These are phyloP conservation scores for Sabellastarte sp. DNA, from an alignment of 2,888 invertebrate genomes.

Conservation along the genomic window DNA sequence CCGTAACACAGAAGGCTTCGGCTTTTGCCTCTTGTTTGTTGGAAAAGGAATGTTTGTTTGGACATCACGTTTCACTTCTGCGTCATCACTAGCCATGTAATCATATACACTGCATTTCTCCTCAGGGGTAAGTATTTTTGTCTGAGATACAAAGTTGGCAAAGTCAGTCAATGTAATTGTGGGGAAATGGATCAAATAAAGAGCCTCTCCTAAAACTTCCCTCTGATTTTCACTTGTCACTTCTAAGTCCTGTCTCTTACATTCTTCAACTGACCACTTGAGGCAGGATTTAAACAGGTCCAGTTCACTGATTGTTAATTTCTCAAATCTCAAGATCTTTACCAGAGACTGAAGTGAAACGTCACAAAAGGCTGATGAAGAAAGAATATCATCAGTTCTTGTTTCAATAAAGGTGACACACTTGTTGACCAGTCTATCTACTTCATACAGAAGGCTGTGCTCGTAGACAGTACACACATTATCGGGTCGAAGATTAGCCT, in stretches of 20 bases:
- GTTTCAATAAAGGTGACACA: slow-evolving; percentile 69
- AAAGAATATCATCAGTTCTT: slow-evolving; percentile 64
- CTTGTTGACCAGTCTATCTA: slow-evolving; percentile 66
- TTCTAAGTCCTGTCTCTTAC: slow-evolving; percentile 34
- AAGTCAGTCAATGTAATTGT: slow-evolving; percentile 30
- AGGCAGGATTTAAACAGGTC: slow-evolving; percentile 34
- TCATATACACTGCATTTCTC: slow-evolving; percentile 25
- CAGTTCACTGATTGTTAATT: slow-evolving; percentile 65
- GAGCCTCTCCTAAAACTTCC: slow-evolving; percentile 32
- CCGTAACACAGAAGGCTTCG: slow-evolving; percentile 13
- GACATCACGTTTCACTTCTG: slow-evolving; percentile 1
- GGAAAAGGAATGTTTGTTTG: slow-evolving; percentile 9
- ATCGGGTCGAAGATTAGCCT: slow-evolving; percentile 66
- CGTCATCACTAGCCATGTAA: slow-evolving; percentile 16
- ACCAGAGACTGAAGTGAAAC: slow-evolving; percentile 69
- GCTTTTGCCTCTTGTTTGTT: slow-evolving; percentile 3
- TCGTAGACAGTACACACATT: slow-evolving; percentile 62
- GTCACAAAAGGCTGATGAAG: slow-evolving; percentile 65
- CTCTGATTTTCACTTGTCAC: slow-evolving; percentile 34
- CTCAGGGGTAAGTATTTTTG: slow-evolving; percentile 16
- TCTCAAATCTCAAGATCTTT: slow-evolving; percentile 70
- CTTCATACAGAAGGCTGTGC: slow-evolving; percentile 37
- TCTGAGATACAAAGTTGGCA: slow-evolving; percentile 16
- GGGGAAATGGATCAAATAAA: slow-evolving; percentile 42
- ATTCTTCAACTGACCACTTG: slow-evolving; percentile 39